Evolutionary conservation across 2,797 vertebrate genomes (phyloP).

Genomic region (Acomys russatus): DNA sequence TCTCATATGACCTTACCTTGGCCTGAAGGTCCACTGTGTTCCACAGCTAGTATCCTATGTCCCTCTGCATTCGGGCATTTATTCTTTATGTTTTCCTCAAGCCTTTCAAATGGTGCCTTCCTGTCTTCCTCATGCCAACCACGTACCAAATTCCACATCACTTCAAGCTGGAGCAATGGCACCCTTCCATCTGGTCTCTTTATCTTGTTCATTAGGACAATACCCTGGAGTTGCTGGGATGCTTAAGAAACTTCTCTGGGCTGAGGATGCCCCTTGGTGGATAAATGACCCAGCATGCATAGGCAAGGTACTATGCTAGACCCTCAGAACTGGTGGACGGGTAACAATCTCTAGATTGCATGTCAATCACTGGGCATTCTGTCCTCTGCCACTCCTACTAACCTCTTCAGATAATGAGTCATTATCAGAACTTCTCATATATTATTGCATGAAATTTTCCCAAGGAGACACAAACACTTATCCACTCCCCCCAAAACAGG

Average conservation of each 20-base stretch:
- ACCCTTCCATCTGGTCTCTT: slow-evolving; percentile 1
- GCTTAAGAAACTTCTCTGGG: background rate
- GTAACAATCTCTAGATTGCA: background rate
- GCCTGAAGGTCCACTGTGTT: background rate
- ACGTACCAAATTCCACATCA: background rate
- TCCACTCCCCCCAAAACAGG: background rate
- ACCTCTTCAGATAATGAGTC: background rate
- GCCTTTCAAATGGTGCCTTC: background rate
- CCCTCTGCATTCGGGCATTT: background rate
- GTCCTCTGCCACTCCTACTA: background rate
- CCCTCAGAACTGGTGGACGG: background rate
- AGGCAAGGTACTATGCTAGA: background rate
- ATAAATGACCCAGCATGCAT: background rate
- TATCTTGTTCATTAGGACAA: background rate
- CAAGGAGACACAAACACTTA: background rate
- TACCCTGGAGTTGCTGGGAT: background rate
- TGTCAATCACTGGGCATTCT: background rate
- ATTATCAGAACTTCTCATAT: background rate
- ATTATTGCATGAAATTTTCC: background rate
- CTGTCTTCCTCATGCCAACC: background rate
- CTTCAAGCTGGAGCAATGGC: background rate
- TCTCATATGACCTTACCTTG: background rate
- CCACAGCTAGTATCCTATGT: background rate
- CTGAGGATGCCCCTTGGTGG: background rate
- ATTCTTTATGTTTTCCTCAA: background rate